These are phyloP conservation scores for Glyptemys insculpta DNA, from an alignment of 2,797 vertebrate species.

Conservation along the genomic window DNA sequence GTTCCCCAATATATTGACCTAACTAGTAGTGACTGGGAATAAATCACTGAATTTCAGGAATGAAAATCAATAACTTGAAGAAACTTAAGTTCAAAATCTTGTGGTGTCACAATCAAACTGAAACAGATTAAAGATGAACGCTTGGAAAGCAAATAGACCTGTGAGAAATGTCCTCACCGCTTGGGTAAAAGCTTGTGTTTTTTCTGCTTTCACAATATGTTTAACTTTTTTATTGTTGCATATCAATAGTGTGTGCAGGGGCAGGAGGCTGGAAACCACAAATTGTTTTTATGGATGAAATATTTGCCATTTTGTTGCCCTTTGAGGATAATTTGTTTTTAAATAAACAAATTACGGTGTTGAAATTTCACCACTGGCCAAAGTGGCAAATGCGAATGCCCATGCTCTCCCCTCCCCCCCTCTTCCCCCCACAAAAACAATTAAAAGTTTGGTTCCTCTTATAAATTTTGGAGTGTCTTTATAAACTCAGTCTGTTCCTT, in stretches of 20 bases:
- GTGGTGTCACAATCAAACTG: background rate
- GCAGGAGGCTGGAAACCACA: background rate
- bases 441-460: background rate
- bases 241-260: background rate
- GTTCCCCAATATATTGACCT: background rate
- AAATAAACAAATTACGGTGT: background rate
- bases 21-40: background rate
- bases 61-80: background rate
- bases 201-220: background rate
- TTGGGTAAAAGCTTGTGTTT: background rate
- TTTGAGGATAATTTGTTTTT: background rate
- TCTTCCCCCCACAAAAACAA: too few species aligned
- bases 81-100: background rate
- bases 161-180: background rate
- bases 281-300: background rate
- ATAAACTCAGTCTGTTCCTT: background rate
- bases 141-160: background rate
- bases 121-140: background rate
- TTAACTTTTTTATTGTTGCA: background rate
- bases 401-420: background rate
- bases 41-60: background rate
- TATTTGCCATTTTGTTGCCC: fast-evolving
- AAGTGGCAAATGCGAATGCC: background rate
- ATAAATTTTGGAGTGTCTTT: background rate
- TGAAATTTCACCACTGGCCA: background rate